These are phyloP conservation scores for Garra rufa DNA, from an alignment of 2,113 vertebrate species.

Conservation along the genomic window DNA sequence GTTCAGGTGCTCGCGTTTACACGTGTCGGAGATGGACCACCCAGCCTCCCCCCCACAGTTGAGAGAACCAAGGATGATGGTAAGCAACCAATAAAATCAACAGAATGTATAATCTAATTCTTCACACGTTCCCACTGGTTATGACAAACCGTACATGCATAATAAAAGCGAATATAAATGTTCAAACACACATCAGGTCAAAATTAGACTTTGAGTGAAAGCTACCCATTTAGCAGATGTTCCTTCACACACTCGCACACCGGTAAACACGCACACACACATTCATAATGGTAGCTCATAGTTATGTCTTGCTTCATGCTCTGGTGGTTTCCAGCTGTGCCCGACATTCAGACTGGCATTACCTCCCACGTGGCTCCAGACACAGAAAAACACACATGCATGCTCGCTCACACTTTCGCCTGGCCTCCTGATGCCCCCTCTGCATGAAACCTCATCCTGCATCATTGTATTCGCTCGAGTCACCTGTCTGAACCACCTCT, in stretches of 20 bases:
- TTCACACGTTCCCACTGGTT: conserved; percentile 15
- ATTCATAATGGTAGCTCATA: conserved; percentile 21
- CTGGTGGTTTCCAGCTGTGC: conserved; percentile 50
- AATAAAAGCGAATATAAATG: conserved; percentile 1
- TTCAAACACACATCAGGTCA: not conserved
- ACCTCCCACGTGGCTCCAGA: conserved; percentile 29
- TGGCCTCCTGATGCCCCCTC: not conserved
- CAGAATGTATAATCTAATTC: not conserved
- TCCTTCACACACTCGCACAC: conserved; percentile 28
- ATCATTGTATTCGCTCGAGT: not conserved
- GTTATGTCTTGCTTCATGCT: conserved; percentile 41
- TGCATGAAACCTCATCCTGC: conserved; percentile 18
- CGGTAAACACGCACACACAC: conserved; percentile 25
- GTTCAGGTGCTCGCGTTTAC: conserved; percentile 91
- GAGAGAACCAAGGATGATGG: conserved; percentile 84
- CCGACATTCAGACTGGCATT: conserved; percentile 36
- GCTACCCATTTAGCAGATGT: conserved; percentile 38
- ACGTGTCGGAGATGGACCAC: conserved; percentile 78
- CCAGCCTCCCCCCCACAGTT: conserved; percentile 74
- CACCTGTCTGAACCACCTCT: conserved; percentile 27
- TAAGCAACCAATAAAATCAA: conserved; percentile 58
- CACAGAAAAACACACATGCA: not conserved
- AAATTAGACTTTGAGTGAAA: conserved; percentile 39
- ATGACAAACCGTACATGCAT: not conserved
- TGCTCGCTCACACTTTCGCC: not conserved